These are phyloP conservation scores for Cyprinodon diabolis DNA, from an alignment of 2,797 vertebrate genomes.

Conservation along the genomic window DNA sequence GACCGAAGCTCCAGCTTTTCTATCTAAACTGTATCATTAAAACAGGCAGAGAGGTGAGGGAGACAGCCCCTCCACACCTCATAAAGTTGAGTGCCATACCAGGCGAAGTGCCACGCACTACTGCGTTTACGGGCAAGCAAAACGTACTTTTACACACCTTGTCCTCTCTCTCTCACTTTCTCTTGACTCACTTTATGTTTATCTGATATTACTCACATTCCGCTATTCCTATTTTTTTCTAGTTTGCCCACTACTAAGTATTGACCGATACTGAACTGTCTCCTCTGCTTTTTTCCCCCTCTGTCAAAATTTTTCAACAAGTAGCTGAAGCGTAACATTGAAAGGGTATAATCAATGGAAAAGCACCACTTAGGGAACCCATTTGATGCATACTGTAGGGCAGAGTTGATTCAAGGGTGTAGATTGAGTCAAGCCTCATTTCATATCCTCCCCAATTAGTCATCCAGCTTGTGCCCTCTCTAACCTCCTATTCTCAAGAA, in stretches of 20 bases:
- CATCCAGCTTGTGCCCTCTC: conserved; percentile 75
- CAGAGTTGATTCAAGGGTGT: conserved; percentile 80
- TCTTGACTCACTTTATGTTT: conserved; percentile 68
- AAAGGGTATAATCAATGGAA: conserved; percentile 79
- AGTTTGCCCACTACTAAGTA: conserved; percentile 63
- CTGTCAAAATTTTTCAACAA: conserved; percentile 71
- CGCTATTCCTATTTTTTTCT: conserved; percentile 58
- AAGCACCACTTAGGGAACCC: conserved; percentile 77
- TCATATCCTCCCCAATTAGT: conserved; percentile 79
- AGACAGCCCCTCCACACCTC: conserved; percentile 77
- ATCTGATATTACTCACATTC: conserved; percentile 69
- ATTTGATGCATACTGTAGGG: conserved; percentile 78
- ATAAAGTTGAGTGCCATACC: conserved; percentile 79
- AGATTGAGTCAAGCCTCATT: conserved; percentile 80
- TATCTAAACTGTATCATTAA: conserved; percentile 82
- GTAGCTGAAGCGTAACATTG: conserved; percentile 73
- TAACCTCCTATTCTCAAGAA: conserved; percentile 70
- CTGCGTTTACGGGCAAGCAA: conserved; percentile 67
- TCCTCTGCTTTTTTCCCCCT: conserved; percentile 35
- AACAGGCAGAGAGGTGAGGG: conserved; percentile 67
- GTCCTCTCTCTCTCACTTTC: conserved; percentile 50
- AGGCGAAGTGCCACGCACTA: conserved; percentile 65
- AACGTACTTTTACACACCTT: conserved; percentile 70
- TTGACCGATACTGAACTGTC: conserved; percentile 71
- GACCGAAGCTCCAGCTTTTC: conserved; percentile 74